phyloP scores from a whole-genome alignment of 2,888 invertebrate species.

The Diarsia mendica region DNA sequence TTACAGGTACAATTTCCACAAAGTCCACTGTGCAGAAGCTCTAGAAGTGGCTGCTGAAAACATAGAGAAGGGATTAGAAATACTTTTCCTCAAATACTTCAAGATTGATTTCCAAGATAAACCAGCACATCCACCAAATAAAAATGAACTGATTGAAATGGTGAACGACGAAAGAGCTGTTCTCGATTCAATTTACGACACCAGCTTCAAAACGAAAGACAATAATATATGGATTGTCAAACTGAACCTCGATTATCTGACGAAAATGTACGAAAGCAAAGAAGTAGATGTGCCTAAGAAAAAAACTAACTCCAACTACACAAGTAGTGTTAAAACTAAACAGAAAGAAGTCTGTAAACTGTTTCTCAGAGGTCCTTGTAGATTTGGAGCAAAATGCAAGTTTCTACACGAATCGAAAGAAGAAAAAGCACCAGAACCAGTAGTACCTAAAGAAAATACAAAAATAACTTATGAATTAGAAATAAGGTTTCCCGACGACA shows the following conservation, averaged over 20 bases:
- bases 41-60: constrained; percentile 92
- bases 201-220: constrained; percentile 92
- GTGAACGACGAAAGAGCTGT: constrained; percentile 93
- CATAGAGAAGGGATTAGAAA: constrained; percentile 93
- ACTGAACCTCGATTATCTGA: constrained; percentile 92
- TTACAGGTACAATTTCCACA: constrained; percentile 93
- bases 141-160: constrained; percentile 91
- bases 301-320: constrained; percentile 82
- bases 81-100: constrained; percentile 94
- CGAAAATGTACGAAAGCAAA: constrained; percentile 89
- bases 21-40: constrained; percentile 94
- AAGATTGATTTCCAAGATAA: constrained; percentile 82
- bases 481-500: constrained; percentile 93
- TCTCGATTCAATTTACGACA: constrained; percentile 94
- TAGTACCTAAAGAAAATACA: constrained; percentile 75
- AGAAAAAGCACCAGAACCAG: constrained; percentile 71
- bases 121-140: constrained; percentile 83
- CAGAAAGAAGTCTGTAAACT: constrained; percentile 91
- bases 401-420: constrained; percentile 92
- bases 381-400: constrained; percentile 93
- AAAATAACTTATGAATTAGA: constrained; percentile 92
- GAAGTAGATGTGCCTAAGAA: constrained; percentile 83
- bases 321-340: constrained; percentile 84
- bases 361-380: constrained; percentile 92
- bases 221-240: constrained; percentile 93